Percentiles rank a stretch among this genome's conserved stretches.
phyloP scores from a whole-genome alignment of 2,888 invertebrate species.

The Polyommatus icarus region DNA sequence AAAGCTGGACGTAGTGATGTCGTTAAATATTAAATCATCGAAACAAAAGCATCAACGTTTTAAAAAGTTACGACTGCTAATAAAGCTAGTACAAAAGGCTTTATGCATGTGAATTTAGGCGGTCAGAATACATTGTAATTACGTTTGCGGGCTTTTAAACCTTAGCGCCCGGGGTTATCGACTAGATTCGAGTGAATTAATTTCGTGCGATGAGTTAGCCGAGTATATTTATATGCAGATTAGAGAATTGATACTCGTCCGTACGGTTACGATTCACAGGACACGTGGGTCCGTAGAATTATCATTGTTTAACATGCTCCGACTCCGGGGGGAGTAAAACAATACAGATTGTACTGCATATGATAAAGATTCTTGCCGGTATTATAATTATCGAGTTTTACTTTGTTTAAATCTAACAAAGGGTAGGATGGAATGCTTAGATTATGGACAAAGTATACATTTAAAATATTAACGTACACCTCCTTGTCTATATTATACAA shows the following conservation, averaged over 20 bases:
- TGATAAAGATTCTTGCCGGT: slow-evolving; percentile 25
- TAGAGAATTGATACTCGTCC: slow-evolving; percentile 67
- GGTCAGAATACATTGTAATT: slow-evolving; percentile 42
- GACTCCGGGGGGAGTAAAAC: slow-evolving; percentile 38
- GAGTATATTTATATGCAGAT: slow-evolving; percentile 69
- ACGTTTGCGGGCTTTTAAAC: slow-evolving; percentile 44
- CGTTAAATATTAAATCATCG: slow-evolving; percentile 40
- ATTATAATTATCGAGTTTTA: slow-evolving; percentile 23
- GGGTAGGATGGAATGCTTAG: not conserved
- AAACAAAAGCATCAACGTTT: slow-evolving; percentile 40
- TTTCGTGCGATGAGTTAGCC: slow-evolving; percentile 42
- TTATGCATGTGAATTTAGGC: slow-evolving; percentile 48
- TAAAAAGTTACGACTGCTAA: slow-evolving; percentile 44
- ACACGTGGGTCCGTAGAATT: slow-evolving; percentile 55
- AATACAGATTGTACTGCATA: slow-evolving; percentile 31
- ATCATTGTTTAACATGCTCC: slow-evolving; percentile 62
- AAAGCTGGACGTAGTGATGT: slow-evolving; percentile 17
- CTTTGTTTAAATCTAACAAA: slow-evolving; percentile 25
- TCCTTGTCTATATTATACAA: not conserved
- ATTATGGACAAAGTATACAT: not conserved
- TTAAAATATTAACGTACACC: not conserved
- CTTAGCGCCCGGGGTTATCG: slow-evolving; percentile 42
- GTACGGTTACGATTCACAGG: slow-evolving; percentile 61
- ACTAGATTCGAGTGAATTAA: slow-evolving; percentile 42
- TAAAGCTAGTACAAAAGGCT: slow-evolving; percentile 44